Conservation (phyloP, 1,140 invertebrate genomes). For the Rhopalosiphum padi region DNA sequence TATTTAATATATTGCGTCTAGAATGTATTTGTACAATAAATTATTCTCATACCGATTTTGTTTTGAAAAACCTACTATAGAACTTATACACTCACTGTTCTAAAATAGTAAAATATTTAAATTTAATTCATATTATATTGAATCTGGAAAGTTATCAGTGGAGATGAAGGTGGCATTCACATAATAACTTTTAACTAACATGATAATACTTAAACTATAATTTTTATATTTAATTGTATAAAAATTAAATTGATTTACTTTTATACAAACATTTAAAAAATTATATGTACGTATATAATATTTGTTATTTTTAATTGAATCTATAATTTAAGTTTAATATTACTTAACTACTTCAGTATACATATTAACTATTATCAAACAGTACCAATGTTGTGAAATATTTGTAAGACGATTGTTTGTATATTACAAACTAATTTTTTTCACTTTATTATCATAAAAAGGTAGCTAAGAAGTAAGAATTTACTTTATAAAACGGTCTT, state of each 20-base stretch:
- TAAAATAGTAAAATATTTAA: not conserved
- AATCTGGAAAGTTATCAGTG: not conserved
- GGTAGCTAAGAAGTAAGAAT: too few relatives aligned
- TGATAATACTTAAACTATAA: not conserved
- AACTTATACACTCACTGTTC: not conserved
- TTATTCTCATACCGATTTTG: not conserved
- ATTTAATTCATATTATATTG: not conserved
- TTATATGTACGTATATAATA: too few relatives aligned
- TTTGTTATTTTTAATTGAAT: too few relatives aligned
- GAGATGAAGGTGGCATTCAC: not conserved
- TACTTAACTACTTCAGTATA: not conserved
- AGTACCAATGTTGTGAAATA: not conserved
- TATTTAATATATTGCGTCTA: slow-evolving; percentile 16
- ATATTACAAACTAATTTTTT: not conserved
- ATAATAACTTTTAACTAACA: not conserved
- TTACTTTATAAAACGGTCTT: too few relatives aligned
- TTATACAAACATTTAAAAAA: not conserved
- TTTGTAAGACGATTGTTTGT: not conserved
- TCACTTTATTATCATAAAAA: too few relatives aligned
- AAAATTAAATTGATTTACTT: not conserved
- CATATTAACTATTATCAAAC: not conserved
- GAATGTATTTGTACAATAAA: not conserved
- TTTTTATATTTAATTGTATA: not conserved
- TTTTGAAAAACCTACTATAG: not conserved
- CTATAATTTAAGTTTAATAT: not conserved